These are phyloP conservation scores for Chrysopilus asiliformis DNA, from an alignment of 2,888 invertebrate species.

Conservation along the genomic window DNA sequence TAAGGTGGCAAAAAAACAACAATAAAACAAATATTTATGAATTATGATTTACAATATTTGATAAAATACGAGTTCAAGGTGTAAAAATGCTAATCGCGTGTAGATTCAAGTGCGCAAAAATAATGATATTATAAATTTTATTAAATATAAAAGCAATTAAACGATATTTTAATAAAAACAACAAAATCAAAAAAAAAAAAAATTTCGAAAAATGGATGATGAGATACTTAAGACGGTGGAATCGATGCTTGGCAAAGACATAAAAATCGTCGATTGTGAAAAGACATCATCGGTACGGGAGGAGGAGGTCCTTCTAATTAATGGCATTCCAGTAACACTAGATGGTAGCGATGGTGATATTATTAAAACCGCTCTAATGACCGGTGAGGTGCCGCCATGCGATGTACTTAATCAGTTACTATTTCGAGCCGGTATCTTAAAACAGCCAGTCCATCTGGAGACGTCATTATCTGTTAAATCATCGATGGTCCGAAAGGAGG, in stretches of 20 bases:
- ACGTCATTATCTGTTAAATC: slow-evolving; percentile 58
- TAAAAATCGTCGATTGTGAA: slow-evolving; percentile 57
- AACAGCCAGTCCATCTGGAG: slow-evolving; percentile 55
- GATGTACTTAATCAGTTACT: slow-evolving; percentile 55
- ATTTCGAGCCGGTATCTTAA: slow-evolving; percentile 49
- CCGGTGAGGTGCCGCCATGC: slow-evolving; percentile 56
- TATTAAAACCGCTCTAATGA: slow-evolving; percentile 52
- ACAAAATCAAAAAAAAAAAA: slow-evolving; percentile 1
- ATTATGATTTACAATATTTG: no score
- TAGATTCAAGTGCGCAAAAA: no score
- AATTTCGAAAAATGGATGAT: slow-evolving; percentile 44
- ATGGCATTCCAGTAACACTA: slow-evolving; percentile 52
- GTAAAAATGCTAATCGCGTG: no score
- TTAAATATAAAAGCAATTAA: no score
- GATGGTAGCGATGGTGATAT: slow-evolving; percentile 55
- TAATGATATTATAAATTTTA: no score
- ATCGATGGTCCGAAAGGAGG: slow-evolving; percentile 54
- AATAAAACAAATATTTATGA: no score
- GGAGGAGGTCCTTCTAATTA: slow-evolving; percentile 56
- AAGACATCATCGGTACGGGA: slow-evolving; percentile 56
- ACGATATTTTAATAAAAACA: no score
- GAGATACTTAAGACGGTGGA: slow-evolving; percentile 63
- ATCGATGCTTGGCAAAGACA: slow-evolving; percentile 56
- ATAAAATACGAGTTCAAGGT: no score
- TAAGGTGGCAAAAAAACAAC: no score